phyloP scores from a whole-genome alignment of 92 coral and sea anemone genomes.

The Porites cylindrica region DNA sequence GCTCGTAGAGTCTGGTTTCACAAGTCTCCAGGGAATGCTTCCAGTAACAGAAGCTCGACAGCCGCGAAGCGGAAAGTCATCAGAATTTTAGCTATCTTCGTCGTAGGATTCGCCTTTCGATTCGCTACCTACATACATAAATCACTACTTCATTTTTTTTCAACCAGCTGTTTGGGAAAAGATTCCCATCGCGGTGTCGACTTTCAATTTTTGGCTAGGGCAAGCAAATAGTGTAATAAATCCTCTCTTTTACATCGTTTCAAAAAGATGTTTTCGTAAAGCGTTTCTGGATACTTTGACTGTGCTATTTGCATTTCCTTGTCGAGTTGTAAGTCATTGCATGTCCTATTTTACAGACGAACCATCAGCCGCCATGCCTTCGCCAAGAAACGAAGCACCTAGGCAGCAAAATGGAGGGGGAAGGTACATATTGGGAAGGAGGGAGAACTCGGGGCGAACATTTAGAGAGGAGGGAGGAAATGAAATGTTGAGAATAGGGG shows the following conservation, averaged over 20 bases:
- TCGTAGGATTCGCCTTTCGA: conserved; percentile 64
- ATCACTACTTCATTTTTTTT: conserved; percentile 47
- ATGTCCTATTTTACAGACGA: too few species aligned
- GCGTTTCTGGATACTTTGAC: conserved; percentile 26
- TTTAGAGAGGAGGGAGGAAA: too few species aligned
- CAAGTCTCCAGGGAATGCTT: conserved; percentile 37
- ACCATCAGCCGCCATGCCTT: too few species aligned
- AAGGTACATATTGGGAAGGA: too few species aligned
- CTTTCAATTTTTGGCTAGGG: conserved; percentile 55
- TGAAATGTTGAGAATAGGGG: too few species aligned
- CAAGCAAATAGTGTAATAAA: conserved; percentile 80
- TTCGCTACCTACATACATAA: conserved; percentile 74
- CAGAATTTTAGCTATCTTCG: conserved; percentile 55
- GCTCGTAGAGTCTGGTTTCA: conserved; percentile 69
- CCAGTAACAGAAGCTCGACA: conserved; percentile 26
- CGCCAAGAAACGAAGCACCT: too few species aligned
- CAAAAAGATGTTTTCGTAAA: conserved; percentile 57
- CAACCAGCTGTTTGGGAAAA: neutral
- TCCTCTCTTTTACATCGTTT: conserved; percentile 59
- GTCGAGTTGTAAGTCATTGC: neutral
- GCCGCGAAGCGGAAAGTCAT: conserved; percentile 60
- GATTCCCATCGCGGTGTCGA: neutral
- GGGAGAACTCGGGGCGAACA: too few species aligned
- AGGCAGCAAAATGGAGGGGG: too few species aligned
- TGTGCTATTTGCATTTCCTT: conserved; percentile 3